A percentile compares a stretch with the other conserved stretches of the same genome.
Evolutionary conservation across 1,140 invertebrate species (phyloP).

Genomic region (Drosophila willistoni): DNA sequence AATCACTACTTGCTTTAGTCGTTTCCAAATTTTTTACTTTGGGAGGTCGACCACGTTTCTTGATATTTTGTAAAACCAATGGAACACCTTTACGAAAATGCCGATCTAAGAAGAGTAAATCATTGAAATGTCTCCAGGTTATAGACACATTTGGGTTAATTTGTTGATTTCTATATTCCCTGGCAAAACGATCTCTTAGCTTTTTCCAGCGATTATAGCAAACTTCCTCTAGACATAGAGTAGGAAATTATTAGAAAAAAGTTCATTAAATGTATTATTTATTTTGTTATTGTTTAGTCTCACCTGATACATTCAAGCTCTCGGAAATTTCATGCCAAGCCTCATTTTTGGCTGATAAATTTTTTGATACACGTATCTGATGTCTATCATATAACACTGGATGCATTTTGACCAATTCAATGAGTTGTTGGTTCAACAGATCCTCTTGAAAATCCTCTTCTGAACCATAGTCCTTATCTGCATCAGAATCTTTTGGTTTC

Average conservation of each 20-base stretch:
- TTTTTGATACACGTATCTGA: constrained; percentile 74
- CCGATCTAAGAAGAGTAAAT: constrained; percentile 62
- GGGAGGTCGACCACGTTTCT: constrained; percentile 59
- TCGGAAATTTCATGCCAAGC: constrained; percentile 71
- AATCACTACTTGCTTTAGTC: constrained; percentile 33
- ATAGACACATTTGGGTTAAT: constrained; percentile 56
- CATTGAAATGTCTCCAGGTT: constrained; percentile 66
- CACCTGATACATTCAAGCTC: constrained; percentile 64
- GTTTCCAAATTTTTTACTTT: constrained; percentile 22
- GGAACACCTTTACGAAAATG: constrained; percentile 75
- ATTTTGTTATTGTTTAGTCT: background rate
- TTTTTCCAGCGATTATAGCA: constrained; percentile 80
- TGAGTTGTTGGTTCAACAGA: constrained; percentile 64
- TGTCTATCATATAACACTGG: constrained; percentile 72
- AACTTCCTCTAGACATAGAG: constrained; percentile 50
- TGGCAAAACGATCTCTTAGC: constrained; percentile 70
- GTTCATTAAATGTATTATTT: too few relatives aligned
- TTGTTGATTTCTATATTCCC: constrained; percentile 72
- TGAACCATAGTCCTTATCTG: constrained; percentile 22
- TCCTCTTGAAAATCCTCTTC: constrained; percentile 48
- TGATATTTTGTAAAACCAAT: constrained; percentile 59
- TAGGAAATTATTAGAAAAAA: too few relatives aligned
- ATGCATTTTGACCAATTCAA: constrained; percentile 67
- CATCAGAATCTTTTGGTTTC: constrained; percentile 28
- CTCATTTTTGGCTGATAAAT: constrained; percentile 71